These are phyloP conservation scores for Taurulus bubalis DNA, from an alignment of 2,113 vertebrate species.

Conservation along the genomic window DNA sequence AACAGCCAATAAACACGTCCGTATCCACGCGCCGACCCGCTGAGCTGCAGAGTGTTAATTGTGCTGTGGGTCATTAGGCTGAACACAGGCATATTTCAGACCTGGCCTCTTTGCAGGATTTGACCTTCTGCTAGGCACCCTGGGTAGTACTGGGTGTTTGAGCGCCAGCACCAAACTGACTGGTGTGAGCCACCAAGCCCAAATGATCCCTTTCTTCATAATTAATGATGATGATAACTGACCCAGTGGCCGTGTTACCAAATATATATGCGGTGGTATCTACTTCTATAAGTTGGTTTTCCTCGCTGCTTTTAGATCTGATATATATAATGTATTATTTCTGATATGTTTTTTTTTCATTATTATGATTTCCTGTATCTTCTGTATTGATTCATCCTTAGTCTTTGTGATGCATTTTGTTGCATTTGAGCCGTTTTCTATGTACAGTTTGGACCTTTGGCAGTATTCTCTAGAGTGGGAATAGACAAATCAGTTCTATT, in stretches of 20 bases:
- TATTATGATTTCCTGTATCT: background rate
- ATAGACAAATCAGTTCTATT: background rate
- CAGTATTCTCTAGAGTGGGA: background rate
- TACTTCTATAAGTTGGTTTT: conserved; percentile 7
- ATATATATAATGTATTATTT: background rate
- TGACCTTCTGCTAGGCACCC: conserved; percentile 65
- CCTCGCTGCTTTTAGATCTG: background rate
- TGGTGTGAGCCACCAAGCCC: conserved; percentile 44
- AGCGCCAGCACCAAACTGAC: conserved; percentile 50
- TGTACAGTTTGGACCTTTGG: background rate
- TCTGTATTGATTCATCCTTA: background rate
- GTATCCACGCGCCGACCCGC: conserved; percentile 51
- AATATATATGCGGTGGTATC: background rate
- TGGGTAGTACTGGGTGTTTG: conserved; percentile 48
- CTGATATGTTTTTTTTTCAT: background rate
- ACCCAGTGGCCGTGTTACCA: conserved; percentile 59
- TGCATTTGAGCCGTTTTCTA: background rate
- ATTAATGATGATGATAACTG: conserved; percentile 62
- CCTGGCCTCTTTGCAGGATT: conserved; percentile 48
- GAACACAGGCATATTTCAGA: conserved; percentile 64
- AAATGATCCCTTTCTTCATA: conserved; percentile 54
- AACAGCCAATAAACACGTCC: conserved; percentile 75
- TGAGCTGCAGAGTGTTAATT: conserved; percentile 76
- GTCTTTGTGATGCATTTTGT: background rate
- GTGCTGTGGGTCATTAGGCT: conserved; percentile 76